These are phyloP conservation scores for Hypsibius dujardini DNA, from an alignment of 1,140 invertebrate species.

Conservation along the genomic window DNA sequence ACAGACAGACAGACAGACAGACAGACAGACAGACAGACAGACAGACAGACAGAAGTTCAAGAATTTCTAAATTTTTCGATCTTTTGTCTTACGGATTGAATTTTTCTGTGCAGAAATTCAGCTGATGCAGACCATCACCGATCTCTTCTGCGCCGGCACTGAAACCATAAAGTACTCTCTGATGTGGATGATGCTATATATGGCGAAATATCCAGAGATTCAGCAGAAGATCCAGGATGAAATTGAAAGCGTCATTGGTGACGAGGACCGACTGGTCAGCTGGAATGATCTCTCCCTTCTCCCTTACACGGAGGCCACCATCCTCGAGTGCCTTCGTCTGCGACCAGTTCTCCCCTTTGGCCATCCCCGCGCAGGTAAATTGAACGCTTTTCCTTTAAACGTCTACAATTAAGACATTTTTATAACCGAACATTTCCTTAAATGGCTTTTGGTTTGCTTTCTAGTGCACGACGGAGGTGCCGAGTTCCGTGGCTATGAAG, in stretches of 20 bases:
- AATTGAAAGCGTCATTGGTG: not conserved
- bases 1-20: too few species aligned
- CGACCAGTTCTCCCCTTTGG: conserved; percentile 11
- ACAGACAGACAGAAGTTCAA: too few species aligned
- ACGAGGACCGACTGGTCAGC: conserved; percentile 45
- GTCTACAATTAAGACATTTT: not conserved
- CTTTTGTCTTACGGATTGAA: too few species aligned
- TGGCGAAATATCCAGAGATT: conserved; percentile 12
- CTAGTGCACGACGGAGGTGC: conserved; percentile 40
- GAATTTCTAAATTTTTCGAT: too few species aligned
- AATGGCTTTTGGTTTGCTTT: conserved; percentile 3
- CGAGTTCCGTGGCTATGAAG: conserved; percentile 52
- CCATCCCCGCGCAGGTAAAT: conserved; percentile 2
- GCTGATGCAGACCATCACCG: conserved; percentile 59
- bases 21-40: too few species aligned
- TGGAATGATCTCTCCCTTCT: conserved; percentile 60
- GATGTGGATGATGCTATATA: conserved; percentile 29
- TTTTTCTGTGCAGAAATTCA: conserved; percentile 50
- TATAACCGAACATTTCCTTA: too few species aligned
- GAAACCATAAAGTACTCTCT: conserved; percentile 80
- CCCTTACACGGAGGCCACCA: conserved; percentile 68
- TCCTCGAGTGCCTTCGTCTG: conserved; percentile 50
- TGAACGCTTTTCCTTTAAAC: not conserved
- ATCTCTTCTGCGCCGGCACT: conserved; percentile 71
- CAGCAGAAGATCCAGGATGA: not conserved